Conservation (phyloP, 2,113 vertebrate species). For the Lamprotornis superbus region DNA sequence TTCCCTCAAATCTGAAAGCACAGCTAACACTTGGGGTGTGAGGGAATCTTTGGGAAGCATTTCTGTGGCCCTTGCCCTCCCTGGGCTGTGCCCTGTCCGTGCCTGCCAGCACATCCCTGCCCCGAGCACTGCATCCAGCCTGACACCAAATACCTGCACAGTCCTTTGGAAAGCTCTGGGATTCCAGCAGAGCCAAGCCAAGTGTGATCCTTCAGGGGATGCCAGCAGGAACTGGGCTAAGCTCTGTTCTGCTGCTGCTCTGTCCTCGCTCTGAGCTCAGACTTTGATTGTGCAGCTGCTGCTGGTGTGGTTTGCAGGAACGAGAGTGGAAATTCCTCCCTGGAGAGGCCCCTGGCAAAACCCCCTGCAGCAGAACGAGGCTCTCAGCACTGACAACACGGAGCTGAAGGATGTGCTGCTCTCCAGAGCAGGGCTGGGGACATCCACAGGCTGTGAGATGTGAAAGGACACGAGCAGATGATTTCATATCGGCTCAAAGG, state of each 20-base stretch:
- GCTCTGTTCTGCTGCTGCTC: not conserved
- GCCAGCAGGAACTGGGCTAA: not conserved
- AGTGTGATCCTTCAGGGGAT: not conserved
- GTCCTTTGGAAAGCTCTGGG: not conserved
- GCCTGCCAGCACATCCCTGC: not conserved
- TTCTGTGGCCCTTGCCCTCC: not conserved
- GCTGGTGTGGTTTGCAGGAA: not conserved
- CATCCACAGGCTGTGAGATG: not conserved
- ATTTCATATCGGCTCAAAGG: not conserved
- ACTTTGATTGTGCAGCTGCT: fast-evolving
- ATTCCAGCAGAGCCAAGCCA: not conserved
- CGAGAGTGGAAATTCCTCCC: not conserved
- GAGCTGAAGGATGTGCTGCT: not conserved
- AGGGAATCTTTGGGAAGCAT: not conserved
- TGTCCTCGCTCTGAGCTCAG: not conserved
- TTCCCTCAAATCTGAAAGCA: not conserved
- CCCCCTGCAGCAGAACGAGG: not conserved
- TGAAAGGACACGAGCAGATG: constrained; percentile 7
- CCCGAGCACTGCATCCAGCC: not conserved
- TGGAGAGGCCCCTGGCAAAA: not conserved
- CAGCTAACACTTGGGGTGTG: not conserved
- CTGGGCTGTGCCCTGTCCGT: not conserved
- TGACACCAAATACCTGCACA: not conserved
- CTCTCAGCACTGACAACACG: not conserved
- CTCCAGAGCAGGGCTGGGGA: not conserved